These are phyloP conservation scores for Drosophila quadrilineata DNA, from an alignment of 1,140 invertebrate genomes.

Conservation along the genomic window DNA sequence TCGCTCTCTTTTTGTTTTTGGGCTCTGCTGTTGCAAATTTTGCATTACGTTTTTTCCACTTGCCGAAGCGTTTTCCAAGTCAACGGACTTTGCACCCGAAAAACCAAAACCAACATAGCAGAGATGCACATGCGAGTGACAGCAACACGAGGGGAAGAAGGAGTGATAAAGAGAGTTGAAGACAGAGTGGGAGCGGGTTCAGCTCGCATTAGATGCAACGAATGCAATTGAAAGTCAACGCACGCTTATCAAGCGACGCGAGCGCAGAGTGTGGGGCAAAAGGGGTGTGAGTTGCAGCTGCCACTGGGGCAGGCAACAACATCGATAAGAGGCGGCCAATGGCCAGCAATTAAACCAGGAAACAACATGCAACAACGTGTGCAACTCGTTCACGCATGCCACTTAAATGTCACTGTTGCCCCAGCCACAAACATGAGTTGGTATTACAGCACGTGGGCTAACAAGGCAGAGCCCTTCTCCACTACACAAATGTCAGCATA, in stretches of 20 bases:
- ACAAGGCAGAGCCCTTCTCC: too few relatives aligned
- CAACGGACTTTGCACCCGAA: constrained; percentile 12
- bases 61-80: constrained; percentile 3
- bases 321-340: constrained; percentile 26
- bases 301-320: constrained; percentile 10
- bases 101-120: constrained; percentile 16
- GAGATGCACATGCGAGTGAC: constrained; percentile 23
- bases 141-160: background rate
- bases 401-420: constrained; percentile 13
- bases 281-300: constrained; percentile 5
- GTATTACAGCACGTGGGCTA: constrained; percentile 1
- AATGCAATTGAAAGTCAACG: constrained; percentile 23
- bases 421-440: background rate
- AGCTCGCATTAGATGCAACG: background rate
- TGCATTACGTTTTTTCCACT: constrained; percentile 21
- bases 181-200: background rate
- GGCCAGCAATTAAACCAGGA: constrained; percentile 35
- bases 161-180: background rate
- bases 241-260: constrained; percentile 10
- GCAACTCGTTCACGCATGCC: constrained; percentile 24
- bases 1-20: constrained; percentile 9
- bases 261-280: background rate
- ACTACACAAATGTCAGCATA: background rate
- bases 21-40: constrained; percentile 6
- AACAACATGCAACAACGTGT: too few relatives aligned